Percentiles rank a stretch among this genome's conserved stretches.
Evolutionary conservation across 2,888 invertebrate species (phyloP).

Genomic region (Drosophila birchii): DNA sequence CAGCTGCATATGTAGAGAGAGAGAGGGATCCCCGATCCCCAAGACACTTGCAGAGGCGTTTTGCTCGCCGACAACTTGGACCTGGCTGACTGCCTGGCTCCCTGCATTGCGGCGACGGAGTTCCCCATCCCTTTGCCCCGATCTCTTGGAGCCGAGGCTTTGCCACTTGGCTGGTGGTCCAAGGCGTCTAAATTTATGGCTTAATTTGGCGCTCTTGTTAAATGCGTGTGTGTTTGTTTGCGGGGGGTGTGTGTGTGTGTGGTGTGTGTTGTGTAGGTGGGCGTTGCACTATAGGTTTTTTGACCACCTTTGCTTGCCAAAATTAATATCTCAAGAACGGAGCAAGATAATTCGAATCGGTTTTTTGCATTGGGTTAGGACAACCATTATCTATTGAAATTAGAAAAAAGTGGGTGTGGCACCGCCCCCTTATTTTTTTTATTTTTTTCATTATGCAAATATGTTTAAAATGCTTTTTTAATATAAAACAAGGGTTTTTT

Average conservation of each 20-base stretch:
- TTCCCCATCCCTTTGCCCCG: slow-evolving; percentile 3
- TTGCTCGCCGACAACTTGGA: slow-evolving; percentile 50
- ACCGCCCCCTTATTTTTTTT: too few relatives aligned
- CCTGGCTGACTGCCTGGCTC: slow-evolving; percentile 43
- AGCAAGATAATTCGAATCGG: too few relatives aligned
- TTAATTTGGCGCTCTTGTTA: slow-evolving; percentile 75
- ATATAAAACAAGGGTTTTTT: too few relatives aligned
- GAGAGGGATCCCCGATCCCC: slow-evolving; percentile 15
- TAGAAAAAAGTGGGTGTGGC: too few relatives aligned
- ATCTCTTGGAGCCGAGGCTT: slow-evolving; percentile 22
- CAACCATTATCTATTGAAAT: too few relatives aligned
- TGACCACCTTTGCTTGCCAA: too few relatives aligned
- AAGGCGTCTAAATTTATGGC: slow-evolving; percentile 70
- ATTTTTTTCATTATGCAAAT: too few relatives aligned
- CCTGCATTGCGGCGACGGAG: slow-evolving; percentile 39
- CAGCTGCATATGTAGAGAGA: slow-evolving; percentile 36
- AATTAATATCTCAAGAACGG: too few relatives aligned
- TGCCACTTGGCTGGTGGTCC: slow-evolving; percentile 71
- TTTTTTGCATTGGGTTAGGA: too few relatives aligned
- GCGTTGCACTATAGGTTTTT: too few relatives aligned
- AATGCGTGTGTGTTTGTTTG: slow-evolving; percentile 68
- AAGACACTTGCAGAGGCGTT: slow-evolving; percentile 61
- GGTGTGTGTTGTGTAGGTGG: slow-evolving; percentile 48
- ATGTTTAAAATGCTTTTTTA: too few relatives aligned
- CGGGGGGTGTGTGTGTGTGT: slow-evolving; percentile 24